Evolutionary conservation across 1,140 invertebrate genomes (phyloP), one percentile per base, ranked within the genome.

Genomic region (Hermatobates lingyangjiaoensis): DNA sequence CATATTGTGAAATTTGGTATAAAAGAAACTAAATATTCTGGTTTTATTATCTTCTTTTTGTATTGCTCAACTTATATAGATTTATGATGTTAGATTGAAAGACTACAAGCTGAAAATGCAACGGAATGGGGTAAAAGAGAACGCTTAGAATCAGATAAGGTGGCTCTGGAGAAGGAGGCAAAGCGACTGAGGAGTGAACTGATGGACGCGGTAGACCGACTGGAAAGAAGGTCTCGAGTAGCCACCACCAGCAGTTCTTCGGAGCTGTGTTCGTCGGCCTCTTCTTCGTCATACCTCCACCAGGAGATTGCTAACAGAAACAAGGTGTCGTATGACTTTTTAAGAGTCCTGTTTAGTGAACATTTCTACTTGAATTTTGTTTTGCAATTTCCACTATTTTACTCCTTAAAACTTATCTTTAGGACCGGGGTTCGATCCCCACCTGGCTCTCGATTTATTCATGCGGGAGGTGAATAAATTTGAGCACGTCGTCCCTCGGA

Each of bases 121-220:
- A 74, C 83, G 3, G 89, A 93, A 63, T 94, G 89, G 89, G 87
- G 83, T 10, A 87, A 88, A 64, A 69, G 88, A 7, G 89, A 94
- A 66, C 72, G 86, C 14, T 62, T 93, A 25, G 89, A 93, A 67
- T 87, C 86, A 0, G 89, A 93, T 58, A 91, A 91, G 64, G 69
- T 87, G 55, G 77, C 77, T 0, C 66, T 93, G 47, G 83, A 93
- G 60, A 71, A 89, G 39, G 88, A 93, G 58, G 93, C 91, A 61
- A 93, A 92, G 62, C 86, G 90, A 62, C 63, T 93, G 30, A 73
- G 81, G 10, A 73, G 74, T 18, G 86, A 91, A 68, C 67, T 92
- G n/a, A 72, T 79, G 7, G 88, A 92, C 56, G 66, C 88, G 28
- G 77, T 87, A 60, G 86, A 87, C 57, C 70, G 80, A 51, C 60